Conservation (phyloP, 2,113 vertebrate genomes). For the Numenius arquata region DNA sequence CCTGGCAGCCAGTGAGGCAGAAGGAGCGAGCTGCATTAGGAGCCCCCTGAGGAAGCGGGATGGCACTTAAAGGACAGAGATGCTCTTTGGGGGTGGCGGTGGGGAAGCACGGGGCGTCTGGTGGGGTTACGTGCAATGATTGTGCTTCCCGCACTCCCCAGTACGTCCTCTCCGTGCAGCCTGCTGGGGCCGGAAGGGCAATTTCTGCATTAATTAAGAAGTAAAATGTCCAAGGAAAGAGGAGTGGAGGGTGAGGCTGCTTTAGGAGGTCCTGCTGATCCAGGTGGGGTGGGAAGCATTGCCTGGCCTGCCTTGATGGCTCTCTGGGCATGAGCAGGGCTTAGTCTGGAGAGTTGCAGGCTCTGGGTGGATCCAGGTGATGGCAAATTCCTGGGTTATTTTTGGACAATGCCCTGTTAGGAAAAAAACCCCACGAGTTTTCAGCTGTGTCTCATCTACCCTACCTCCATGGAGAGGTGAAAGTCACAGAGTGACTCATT, state of each 20-base stretch:
- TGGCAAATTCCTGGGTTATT: background rate
- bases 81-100: background rate
- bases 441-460: background rate
- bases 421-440: background rate
- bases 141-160: background rate
- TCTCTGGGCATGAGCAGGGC: background rate
- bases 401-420: background rate
- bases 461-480: background rate
- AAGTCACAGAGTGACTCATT: background rate
- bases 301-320: accelerated
- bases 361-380: background rate
- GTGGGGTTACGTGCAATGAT: background rate
- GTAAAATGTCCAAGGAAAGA: background rate
- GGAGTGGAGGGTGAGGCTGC: accelerated
- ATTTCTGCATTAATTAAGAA: background rate
- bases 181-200: background rate
- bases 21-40: constrained; percentile 49
- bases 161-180: accelerated
- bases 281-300: background rate
- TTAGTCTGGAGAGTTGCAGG: background rate
- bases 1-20: background rate
- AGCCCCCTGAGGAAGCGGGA: background rate
- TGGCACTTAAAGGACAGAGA: constrained; percentile 29
- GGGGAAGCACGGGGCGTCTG: accelerated
- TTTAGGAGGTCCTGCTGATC: background rate